Conservation (phyloP, 2,888 invertebrate genomes). For the Coenonympha glycerion region DNA sequence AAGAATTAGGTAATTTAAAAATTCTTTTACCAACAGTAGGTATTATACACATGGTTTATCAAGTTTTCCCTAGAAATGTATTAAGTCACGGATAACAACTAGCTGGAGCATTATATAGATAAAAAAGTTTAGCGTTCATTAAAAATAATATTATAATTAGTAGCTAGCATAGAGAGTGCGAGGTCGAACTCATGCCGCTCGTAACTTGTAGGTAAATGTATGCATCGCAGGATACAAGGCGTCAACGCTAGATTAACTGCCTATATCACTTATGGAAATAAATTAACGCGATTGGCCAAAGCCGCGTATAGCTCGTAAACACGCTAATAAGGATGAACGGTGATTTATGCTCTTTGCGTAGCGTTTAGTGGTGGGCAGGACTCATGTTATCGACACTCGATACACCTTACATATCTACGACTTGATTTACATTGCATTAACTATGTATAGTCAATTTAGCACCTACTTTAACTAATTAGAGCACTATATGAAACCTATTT, state of each 20-base stretch:
- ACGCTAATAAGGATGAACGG: constrained; percentile 33
- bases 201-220: constrained; percentile 8
- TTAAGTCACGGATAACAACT: too few species aligned
- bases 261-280: constrained; percentile 51
- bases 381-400: constrained; percentile 1
- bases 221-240: constrained; percentile 29
- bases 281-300: constrained; percentile 46
- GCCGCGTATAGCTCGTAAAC: constrained; percentile 32
- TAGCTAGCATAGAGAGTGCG: neutral
- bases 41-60: too few species aligned
- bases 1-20: too few species aligned
- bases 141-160: neutral
- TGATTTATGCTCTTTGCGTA: constrained; percentile 28
- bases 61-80: too few species aligned
- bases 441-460: neutral
- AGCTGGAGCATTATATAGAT: too few species aligned
- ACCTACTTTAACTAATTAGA: neutral
- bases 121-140: neutral
- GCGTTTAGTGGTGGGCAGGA: constrained; percentile 6
- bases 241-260: constrained; percentile 38
- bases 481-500: neutral
- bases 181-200: constrained; percentile 4
- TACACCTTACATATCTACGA: neutral
- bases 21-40: too few species aligned
- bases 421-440: neutral